Base-by-base conservation (phyloP, 2,797 vertebrate genomes). In the Tachyglossus aculeatus region DNA sequence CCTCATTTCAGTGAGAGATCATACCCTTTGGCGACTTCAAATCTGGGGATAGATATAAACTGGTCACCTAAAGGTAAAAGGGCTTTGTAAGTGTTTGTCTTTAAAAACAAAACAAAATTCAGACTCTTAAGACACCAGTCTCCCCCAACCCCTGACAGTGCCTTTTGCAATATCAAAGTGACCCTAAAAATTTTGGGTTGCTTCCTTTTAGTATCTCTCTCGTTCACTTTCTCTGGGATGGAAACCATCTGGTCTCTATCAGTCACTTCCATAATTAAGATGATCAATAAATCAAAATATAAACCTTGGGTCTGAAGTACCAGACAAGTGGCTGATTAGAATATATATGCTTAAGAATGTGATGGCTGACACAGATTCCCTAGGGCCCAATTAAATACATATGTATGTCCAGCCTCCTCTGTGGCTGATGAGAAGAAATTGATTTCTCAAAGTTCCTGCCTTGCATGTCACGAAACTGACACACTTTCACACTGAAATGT, bases 361-460 rank as follows among this genome's bases (percentile, higher is more conserved):
- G 75, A 40, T 56, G 39, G 6, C 14, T 59, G 59, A 44, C 37
- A 31, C 36, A 37, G 78, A 78, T 34, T 83, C 58, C 75, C 47
- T 60, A 25, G 18, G 72, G 55, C 32, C 59, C 63, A 70, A 37
- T 52, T 75, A 48, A 11, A 8, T 48, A 45, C 31, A 10, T 31
- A 15, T 48, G n/a, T 48, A 48, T 48, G 25, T 48, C 27, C 19
- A 15, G 19, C 15, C 9, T 31, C 18, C 31, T 10, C 27, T 48
- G 18, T 27, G 45, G 45, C 27, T 27, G 25, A 8, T 10, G 27
- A 3, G 18, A 48, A 48, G 45, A n/a, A 75, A 69, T 67, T 81
- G 75, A 79, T 79, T 73, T 82, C 86, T 86, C 75, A 34, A 59
- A 71, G 77, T 86, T 31, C 62, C 39, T 79, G 60, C 22, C 37